Conservation (phyloP, 2,113 vertebrate species). For the Chiloscyllium plagiosum region DNA sequence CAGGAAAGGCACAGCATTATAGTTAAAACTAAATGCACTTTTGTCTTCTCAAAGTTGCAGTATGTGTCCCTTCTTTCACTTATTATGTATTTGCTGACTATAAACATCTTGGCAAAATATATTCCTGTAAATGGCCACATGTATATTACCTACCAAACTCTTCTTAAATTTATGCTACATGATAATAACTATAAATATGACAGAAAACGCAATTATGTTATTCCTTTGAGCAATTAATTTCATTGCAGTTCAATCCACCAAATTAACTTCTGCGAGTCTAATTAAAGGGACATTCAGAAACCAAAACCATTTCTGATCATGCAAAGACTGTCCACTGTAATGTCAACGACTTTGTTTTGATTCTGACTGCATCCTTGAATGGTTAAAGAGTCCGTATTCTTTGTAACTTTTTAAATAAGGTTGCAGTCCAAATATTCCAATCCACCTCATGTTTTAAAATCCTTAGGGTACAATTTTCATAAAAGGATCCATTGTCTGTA, state of each 20-base stretch:
- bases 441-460: neutral
- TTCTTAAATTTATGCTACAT: neutral
- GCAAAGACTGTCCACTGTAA: neutral
- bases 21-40: constrained; percentile 38
- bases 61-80: constrained; percentile 6
- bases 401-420: too few relatives aligned
- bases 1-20: constrained; percentile 39
- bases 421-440: neutral
- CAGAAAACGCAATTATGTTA: neutral
- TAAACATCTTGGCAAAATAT: constrained; percentile 23
- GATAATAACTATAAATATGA: neutral
- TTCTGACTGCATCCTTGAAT: neutral
- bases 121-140: constrained; percentile 6
- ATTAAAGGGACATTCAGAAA: neutral
- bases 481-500: neutral
- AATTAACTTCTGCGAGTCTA: neutral
- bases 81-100: constrained; percentile 26
- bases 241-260: neutral
- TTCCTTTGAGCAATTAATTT: neutral
- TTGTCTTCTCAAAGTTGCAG: constrained; percentile 30
- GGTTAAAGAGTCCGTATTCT: neutral
- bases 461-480: neutral
- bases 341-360: neutral
- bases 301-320: neutral
- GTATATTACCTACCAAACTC: neutral